phyloP scores from a whole-genome alignment of 1,140 invertebrate genomes.

The Melanaphis sacchari region DNA sequence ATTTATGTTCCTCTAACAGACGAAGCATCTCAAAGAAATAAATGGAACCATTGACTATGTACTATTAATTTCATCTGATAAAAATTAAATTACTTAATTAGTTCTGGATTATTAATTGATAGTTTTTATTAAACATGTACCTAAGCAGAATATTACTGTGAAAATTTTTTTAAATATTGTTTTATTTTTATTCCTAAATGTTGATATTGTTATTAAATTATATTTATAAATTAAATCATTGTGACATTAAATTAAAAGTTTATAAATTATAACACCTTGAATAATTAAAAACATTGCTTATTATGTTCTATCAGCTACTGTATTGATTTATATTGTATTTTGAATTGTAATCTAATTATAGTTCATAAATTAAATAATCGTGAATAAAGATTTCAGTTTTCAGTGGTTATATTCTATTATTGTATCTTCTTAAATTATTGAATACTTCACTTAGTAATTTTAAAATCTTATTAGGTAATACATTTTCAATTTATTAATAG shows the following conservation, averaged over 20 bases:
- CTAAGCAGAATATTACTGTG: not conserved
- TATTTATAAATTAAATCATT: not conserved
- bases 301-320: not conserved
- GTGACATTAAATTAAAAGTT: not conserved
- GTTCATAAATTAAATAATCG: not conserved
- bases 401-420: not conserved
- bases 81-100: not conserved
- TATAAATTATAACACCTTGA: no score
- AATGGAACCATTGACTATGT: not conserved
- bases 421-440: not conserved
- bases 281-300: not conserved
- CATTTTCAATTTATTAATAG: not conserved
- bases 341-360: not conserved
- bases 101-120: not conserved
- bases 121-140: not conserved
- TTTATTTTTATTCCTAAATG: not conserved
- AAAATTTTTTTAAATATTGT: not conserved
- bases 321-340: not conserved
- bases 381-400: not conserved
- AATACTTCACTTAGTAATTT: not conserved
- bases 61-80: not conserved
- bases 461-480: not conserved
- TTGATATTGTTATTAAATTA: not conserved
- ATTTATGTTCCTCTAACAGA: constrained; percentile 97
- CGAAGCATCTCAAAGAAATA: constrained; percentile 33